These are phyloP conservation scores for Drosophila asahinai DNA, from an alignment of 1,140 invertebrate genomes.

Conservation along the genomic window DNA sequence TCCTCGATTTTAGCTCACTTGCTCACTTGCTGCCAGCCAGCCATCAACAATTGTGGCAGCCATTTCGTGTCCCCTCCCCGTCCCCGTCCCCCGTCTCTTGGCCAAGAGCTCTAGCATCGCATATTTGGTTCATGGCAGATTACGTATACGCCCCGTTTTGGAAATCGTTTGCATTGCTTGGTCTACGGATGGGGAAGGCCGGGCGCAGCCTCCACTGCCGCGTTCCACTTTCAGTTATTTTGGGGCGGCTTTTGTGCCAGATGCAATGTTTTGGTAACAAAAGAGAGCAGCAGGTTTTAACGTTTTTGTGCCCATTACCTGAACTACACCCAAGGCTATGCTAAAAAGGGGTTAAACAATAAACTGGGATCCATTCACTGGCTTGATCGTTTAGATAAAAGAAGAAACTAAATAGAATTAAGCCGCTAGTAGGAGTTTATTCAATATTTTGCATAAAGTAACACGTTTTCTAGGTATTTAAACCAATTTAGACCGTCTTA, in stretches of 20 bases:
- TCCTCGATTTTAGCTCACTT: conserved; percentile 66
- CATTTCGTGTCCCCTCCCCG: background rate
- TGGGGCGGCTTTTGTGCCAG: conserved; percentile 66
- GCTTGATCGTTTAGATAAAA: background rate
- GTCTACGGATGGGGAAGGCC: conserved; percentile 5
- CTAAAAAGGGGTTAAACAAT: conserved; percentile 7
- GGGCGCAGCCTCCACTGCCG: conserved; percentile 25
- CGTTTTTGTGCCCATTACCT: conserved; percentile 54
- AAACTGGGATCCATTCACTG: conserved; percentile 15
- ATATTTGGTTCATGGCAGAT: conserved; percentile 81
- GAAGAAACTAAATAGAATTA: background rate
- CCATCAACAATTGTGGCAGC: conserved; percentile 41
- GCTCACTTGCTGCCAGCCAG: conserved; percentile 43
- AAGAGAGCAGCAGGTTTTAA: conserved; percentile 57
- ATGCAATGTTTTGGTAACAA: conserved; percentile 64
- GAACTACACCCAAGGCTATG: conserved; percentile 27
- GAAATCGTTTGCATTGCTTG: conserved; percentile 77
- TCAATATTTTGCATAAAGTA: conserved; percentile 8
- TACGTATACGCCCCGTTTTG: conserved; percentile 75
- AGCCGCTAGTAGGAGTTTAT: conserved; percentile 18
- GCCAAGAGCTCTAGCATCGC: conserved; percentile 49
- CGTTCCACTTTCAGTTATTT: conserved; percentile 69
- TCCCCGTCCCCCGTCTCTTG: background rate
- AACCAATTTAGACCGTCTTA: background rate
- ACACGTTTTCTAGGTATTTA: background rate